Evolutionary conservation across 1,140 invertebrate species (phyloP).

Genomic region (Helicorthomorpha holstii): DNA sequence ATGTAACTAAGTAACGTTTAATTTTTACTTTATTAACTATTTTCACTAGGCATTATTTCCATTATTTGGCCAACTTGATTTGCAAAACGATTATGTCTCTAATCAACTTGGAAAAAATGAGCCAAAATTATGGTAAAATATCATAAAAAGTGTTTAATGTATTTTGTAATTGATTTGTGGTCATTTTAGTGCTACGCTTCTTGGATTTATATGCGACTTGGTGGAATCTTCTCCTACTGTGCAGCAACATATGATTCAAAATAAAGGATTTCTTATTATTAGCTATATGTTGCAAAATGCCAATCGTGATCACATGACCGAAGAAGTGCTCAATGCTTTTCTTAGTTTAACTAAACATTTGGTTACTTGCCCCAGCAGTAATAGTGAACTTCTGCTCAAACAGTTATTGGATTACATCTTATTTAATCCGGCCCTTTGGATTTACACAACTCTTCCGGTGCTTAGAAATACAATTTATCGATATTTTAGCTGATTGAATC

Average conservation of each 20-base stretch:
- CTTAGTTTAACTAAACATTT: slow-evolving; percentile 90
- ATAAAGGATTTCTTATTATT: slow-evolving; percentile 92
- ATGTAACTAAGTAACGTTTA: not conserved
- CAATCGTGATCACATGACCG: slow-evolving; percentile 79
- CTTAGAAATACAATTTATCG: slow-evolving; percentile 1
- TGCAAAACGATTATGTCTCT: slow-evolving; percentile 53
- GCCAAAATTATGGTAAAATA: slow-evolving; percentile 60
- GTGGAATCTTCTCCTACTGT: slow-evolving; percentile 91
- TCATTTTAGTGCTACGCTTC: slow-evolving; percentile 70
- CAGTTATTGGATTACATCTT: slow-evolving; percentile 96
- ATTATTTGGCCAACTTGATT: slow-evolving; percentile 91
- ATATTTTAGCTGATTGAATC: not conserved
- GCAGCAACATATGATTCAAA: slow-evolving; percentile 98
- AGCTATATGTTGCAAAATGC: slow-evolving; percentile 90
- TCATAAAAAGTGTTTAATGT: slow-evolving; percentile 5
- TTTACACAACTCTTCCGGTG: slow-evolving; percentile 86
- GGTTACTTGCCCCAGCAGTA: slow-evolving; percentile 78
- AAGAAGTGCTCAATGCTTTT: slow-evolving; percentile 82
- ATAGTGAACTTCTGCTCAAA: slow-evolving; percentile 86
- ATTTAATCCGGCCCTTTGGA: slow-evolving; percentile 98
- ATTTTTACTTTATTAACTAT: slow-evolving; percentile 1
- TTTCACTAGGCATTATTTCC: slow-evolving; percentile 68
- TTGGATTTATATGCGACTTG: slow-evolving; percentile 93
- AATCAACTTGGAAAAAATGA: slow-evolving; percentile 46
- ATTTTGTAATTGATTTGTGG: slow-evolving; percentile 5